Evolutionary conservation across 1,140 invertebrate genomes (phyloP).

Genomic region (Vanessa atalanta): DNA sequence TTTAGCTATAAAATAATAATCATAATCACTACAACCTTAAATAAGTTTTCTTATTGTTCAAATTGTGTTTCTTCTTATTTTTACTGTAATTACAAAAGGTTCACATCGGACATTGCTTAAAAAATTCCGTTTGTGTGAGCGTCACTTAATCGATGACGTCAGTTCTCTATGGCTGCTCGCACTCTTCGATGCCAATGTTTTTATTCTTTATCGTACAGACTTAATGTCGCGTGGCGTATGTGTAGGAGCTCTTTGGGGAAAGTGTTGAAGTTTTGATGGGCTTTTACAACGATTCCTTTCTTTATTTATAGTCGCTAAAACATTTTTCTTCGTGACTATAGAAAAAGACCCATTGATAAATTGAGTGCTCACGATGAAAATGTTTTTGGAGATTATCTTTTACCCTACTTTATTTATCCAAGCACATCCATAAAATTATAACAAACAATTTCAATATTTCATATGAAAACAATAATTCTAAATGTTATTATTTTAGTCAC

Average conservation of each 20-base stretch:
- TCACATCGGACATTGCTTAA: neutral
- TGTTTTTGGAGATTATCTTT: neutral
- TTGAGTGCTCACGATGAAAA: slow-evolving; percentile 12
- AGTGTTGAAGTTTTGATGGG: slow-evolving; percentile 33
- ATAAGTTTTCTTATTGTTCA: too few relatives aligned
- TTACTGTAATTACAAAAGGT: too few relatives aligned
- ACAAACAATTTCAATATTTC: slow-evolving; percentile 3
- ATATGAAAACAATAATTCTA: neutral
- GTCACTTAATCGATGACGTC: neutral
- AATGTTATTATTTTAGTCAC: neutral
- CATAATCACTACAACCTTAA: too few relatives aligned
- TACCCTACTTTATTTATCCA: neutral
- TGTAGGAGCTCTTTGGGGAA: slow-evolving; percentile 22
- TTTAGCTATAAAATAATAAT: too few relatives aligned
- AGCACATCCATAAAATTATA: neutral
- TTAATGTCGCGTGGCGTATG: slow-evolving; percentile 31
- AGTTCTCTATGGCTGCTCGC: slow-evolving; percentile 15
- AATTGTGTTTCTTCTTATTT: too few relatives aligned
- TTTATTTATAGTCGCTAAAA: slow-evolving; percentile 29
- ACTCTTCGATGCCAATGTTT: slow-evolving; percentile 26
- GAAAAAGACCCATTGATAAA: slow-evolving; percentile 18
- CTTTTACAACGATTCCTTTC: slow-evolving; percentile 31
- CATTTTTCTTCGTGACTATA: slow-evolving; percentile 16
- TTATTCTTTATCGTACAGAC: slow-evolving; percentile 25
- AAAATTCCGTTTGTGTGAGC: slow-evolving; percentile 1